Evolutionary conservation across 2,888 invertebrate species (phyloP), one percentile per base, ranked within the genome.

Genomic region (Standfussiana lucernea): DNA sequence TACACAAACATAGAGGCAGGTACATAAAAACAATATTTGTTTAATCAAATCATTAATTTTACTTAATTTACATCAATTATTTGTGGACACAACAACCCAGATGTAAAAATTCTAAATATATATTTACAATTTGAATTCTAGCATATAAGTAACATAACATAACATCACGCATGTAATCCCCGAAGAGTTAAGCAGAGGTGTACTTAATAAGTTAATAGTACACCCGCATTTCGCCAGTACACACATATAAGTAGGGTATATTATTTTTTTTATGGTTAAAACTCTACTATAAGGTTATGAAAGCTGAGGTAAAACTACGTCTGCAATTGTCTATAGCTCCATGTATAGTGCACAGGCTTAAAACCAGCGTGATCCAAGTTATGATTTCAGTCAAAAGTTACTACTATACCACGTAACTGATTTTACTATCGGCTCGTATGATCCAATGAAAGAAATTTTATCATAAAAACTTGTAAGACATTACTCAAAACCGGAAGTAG

Each of bases 1-100:
- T 53, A 80, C 10, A 59, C 37, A 67, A 47, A 59, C 32, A 40
- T 45, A 47, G 13, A 68, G 21, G 21, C 32, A 40, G 8, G 2
- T 45, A 28, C 24, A 68, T 32, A 53, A 64, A 37, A 64, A 72
- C 62, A 72, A 72, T 64, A 47, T 72, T 72, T 78, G 45, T 47
- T 40, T 56, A 28, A 65, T 72, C 28, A 40, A 7, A n/a, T 35
- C 40, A 64, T 64, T 11, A 78, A 56, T 47, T 78, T 80, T 45
- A 47, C 61, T 32, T 71, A 28, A 69, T 53, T 42, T 32, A 79
- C 24, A 35, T n/a, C 18, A n/a, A 40, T 42, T 71, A 50, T 53
- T 53, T 15, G n/a, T 21, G 37, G 37, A 53, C 45, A 50, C 28
- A 61, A 53, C 80, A 74, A 40, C 24, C 28, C 45, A 64, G 45